Base-by-base conservation (phyloP, 92 coral and sea anemone genomes). In the Epizoanthus ramosus region DNA sequence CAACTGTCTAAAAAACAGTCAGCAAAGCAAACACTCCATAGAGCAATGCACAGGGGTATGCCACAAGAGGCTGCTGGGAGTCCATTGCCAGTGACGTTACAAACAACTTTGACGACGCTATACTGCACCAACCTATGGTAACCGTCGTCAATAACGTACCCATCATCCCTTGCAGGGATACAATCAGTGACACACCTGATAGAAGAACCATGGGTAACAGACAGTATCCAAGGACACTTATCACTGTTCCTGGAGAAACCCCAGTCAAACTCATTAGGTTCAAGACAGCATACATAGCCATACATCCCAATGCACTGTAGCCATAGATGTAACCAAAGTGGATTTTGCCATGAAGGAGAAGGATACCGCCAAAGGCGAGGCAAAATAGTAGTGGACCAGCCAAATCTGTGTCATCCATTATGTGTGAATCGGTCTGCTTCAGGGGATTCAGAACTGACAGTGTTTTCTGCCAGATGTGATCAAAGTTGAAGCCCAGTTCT, bases 341-440 rank as follows among this genome's bases (percentile, higher is more conserved):
- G 24, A 94, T 94, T 84, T 96, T 96, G 8, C 99, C 99, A 67
- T 96, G 99, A 28, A 96, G 93, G 47, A 96, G 81, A 16, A 96
- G 88, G 63, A 92, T 89, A 4, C 94, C 99, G 22, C 99, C 99
- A 85, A 96, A 96, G 9, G 99, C 99, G 4, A 96, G 88, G 67
- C 99, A 96, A 71, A 96, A 96, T 60, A 96, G 85, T 3, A 96
- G 81, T 4, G 99, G 99, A 15, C 99, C 99, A n/a, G 97, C 92
- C 52, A 96, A 74, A 76, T 96, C 99, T n/a, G 98, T 96, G 85
- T 96, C 99, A 71, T 96, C 97, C 99, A 96, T 96, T 53, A 96
- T 92, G 59, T 96, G 97, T 0, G 94, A 88, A 84, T 94, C 98
- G 0, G 96, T 90, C 37, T 84, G 73, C 86, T 96, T 93, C 37